These are phyloP conservation scores for Jacana jacana DNA, from an alignment of 2,113 vertebrate species.

Conservation along the genomic window DNA sequence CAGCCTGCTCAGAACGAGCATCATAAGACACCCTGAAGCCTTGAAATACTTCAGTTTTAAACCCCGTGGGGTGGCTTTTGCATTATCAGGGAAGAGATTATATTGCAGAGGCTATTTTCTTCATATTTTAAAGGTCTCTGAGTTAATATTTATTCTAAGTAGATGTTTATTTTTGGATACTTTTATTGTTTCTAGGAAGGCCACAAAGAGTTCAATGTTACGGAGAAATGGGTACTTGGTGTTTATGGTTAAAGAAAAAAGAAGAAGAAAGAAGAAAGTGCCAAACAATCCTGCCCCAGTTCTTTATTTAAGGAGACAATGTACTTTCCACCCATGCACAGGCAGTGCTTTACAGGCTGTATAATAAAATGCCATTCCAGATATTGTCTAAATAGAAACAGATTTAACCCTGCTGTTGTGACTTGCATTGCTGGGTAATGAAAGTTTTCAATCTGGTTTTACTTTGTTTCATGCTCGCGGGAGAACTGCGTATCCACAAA, in stretches of 20 bases:
- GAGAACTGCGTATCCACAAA: conserved; percentile 1
- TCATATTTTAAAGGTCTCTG: conserved; percentile 49
- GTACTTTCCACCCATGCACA: conserved; percentile 67
- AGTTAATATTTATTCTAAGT: conserved; percentile 65
- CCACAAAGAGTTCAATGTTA: conserved; percentile 63
- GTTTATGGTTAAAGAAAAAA: conserved; percentile 49
- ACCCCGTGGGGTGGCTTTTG: conserved; percentile 27
- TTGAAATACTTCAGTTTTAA: conserved; percentile 36
- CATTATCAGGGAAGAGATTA: conserved; percentile 34
- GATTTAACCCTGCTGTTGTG: conserved; percentile 62
- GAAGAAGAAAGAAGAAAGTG: conserved; percentile 30
- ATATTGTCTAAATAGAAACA: conserved; percentile 71
- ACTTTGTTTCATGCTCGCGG: conserved; percentile 29
- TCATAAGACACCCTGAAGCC: conserved; percentile 34
- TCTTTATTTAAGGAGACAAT: conserved; percentile 65
- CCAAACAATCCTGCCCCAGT: conserved; percentile 58
- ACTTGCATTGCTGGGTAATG: conserved; percentile 55
- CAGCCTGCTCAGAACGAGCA: conserved; percentile 5
- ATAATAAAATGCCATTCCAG: conserved; percentile 62
- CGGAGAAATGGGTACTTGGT: conserved; percentile 62
- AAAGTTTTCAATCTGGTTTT: conserved; percentile 62
- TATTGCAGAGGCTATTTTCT: conserved; percentile 26
- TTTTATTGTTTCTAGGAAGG: conserved; percentile 63
- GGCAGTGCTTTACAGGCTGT: conserved; percentile 47
- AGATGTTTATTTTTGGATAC: conserved; percentile 56